Evolutionary conservation across 2,888 invertebrate species (phyloP), one percentile per base, ranked within the genome.

Genomic region (Peribatodes rhomboidaria): DNA sequence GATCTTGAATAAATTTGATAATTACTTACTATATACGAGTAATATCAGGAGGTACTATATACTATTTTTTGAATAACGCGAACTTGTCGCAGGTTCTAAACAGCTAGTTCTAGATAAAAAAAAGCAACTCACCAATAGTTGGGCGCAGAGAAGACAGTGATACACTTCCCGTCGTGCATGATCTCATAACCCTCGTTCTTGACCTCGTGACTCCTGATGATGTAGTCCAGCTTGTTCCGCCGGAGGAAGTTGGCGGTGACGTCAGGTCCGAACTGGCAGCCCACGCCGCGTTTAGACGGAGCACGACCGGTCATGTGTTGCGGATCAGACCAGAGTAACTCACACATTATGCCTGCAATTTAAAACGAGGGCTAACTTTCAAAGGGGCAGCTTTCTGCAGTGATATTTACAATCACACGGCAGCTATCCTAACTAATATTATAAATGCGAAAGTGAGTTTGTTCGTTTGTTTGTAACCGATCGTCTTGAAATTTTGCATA

Each of bases 61-160:
- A n/a, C n/a, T n/a, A n/a, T n/a, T n/a, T n/a, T n/a, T n/a, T n/a
- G n/a, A n/a, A n/a, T n/a, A n/a, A n/a, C n/a, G n/a, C n/a, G n/a
- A n/a, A n/a, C n/a, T n/a, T n/a, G n/a, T n/a, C n/a, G n/a, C n/a
- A n/a, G n/a, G n/a, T n/a, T n/a, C n/a, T n/a, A n/a, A n/a, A n/a
- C 27, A 27, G 27, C 27, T 6, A 27, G 27, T 27, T 6, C 2
- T 6, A 27, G 27, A 4, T 6, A 27, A 27, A 4, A 2, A 27
- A 4, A 4, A 2, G 3, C 6, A 8, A 31, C 91, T 88, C 88
- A 98, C 98, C 99, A 99, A 95, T 99, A 99, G 89, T 99, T 99
- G 72, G 99, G 99, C 76, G 99, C 99, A 0, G 99, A 99, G 94
- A 99, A 99, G 52, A 99, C 99, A 11, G 99, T 99, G 83, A 99